These are phyloP conservation scores for Nymphalis c-album DNA, from an alignment of 2,888 invertebrate species.

Conservation along the genomic window DNA sequence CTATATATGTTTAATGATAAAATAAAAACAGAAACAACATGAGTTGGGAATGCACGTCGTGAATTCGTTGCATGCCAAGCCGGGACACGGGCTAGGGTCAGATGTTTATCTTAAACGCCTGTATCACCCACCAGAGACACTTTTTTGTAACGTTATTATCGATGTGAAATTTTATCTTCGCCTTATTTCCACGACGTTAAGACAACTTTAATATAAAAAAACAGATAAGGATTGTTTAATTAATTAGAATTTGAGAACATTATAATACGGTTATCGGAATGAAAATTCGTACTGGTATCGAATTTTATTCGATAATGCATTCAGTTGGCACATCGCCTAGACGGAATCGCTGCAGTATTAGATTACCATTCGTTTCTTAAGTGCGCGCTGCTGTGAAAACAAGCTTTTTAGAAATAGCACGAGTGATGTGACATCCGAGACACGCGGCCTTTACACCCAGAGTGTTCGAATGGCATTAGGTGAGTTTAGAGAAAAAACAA, in stretches of 20 bases:
- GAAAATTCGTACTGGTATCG: conserved; percentile 1
- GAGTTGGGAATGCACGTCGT: conserved; percentile 69
- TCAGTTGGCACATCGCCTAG: conserved; percentile 68
- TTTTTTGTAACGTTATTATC: conserved; percentile 77
- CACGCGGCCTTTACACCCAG: conserved; percentile 71
- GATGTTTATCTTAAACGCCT: conserved; percentile 81
- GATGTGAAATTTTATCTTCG: conserved; percentile 63
- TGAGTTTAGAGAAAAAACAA: conserved; percentile 74
- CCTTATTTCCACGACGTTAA: conserved; percentile 50
- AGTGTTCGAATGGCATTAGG: conserved; percentile 75
- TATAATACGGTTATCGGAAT: not conserved
- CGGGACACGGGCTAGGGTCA: conserved; percentile 70
- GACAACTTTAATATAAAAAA: conserved; percentile 40
- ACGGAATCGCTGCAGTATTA: conserved; percentile 61
- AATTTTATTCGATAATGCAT: conserved; percentile 22
- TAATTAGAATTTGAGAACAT: conserved; percentile 20
- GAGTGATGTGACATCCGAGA: conserved; percentile 61
- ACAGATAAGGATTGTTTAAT: conserved; percentile 32
- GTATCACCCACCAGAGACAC: conserved; percentile 79
- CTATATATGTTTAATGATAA: conserved; percentile 47
- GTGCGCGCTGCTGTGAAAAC: conserved; percentile 76
- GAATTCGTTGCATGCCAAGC: conserved; percentile 73
- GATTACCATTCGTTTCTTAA: conserved; percentile 74
- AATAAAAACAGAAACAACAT: conserved; percentile 56
- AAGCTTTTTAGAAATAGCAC: conserved; percentile 79